Base-by-base conservation (phyloP, 2,797 vertebrate species). In the Coranthus polyacanthus region DNA sequence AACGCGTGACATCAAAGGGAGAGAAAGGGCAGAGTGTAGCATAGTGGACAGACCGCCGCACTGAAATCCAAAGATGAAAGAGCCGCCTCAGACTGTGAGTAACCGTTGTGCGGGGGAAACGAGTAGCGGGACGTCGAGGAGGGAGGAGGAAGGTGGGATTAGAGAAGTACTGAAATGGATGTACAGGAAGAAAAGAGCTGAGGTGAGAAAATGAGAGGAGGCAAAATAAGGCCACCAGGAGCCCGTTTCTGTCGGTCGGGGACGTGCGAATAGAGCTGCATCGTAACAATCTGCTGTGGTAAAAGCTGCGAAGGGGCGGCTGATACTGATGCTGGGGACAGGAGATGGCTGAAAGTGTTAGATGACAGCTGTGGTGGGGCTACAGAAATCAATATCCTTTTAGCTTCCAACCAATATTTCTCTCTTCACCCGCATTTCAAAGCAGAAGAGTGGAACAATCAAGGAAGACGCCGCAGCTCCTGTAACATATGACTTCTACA, bases 1-100 rank as follows among this genome's bases (percentile, higher is more conserved):
- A n/a, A n/a, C n/a, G n/a, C n/a, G n/a, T n/a, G n/a, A n/a, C 65
- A 81, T 86, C 67, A 86, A 85, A 82, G 65, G 15, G 37, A 74
- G 64, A 49, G 65, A 73, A 47, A 44, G 66, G 67, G 54, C 26
- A 65, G 3, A 56, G 74, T 29, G 66, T 59, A 66, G 68, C 47
- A 18, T 15, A 39, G 55, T 66, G 57, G 32, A 66, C 60, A 21
- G 38, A 62, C 45, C 52, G 47, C 43, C 57, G 71, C 39, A 45
- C 55, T 42, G 24, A 56, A 42, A 43, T 29, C 7, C 42, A 43
- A 16, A 56, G 53, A 56, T 56, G 53, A 56, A 56, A 56, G 53
- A 6, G 11, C n/a, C 16, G 67, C 21, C 34, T 75, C 59, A 56
- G 58, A 75, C 65, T 46, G 39, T 34, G 62, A 71, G 65, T 72